Conservation (phyloP, 2,888 invertebrate genomes). For the Amphipoea lucens region DNA sequence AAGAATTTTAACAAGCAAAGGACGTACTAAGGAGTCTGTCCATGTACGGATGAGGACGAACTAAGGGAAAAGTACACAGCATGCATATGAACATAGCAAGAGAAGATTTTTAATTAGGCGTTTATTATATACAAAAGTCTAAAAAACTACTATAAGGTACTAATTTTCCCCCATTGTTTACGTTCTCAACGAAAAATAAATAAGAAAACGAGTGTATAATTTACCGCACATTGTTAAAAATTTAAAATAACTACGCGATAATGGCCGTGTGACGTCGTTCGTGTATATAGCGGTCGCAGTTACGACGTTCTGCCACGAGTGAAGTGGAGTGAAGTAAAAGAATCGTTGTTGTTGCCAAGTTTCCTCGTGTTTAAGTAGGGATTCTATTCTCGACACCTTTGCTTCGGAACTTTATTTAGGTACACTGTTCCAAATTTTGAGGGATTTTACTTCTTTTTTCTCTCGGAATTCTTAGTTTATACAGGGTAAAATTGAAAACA, state of each 20-base stretch:
- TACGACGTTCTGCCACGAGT: constrained; percentile 1
- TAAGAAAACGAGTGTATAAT: constrained; percentile 25
- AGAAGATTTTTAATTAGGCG: not conserved
- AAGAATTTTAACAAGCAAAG: not conserved
- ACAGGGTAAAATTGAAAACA: no score
- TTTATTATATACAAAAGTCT: not conserved
- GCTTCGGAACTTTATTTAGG: constrained; percentile 34
- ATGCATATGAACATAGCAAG: no score
- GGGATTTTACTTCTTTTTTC: not conserved
- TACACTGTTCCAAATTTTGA: constrained; percentile 24
- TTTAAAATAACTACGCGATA: constrained; percentile 15
- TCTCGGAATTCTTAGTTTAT: not conserved
- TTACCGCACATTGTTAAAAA: constrained; percentile 27
- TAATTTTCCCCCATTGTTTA: not conserved
- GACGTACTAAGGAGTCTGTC: no score
- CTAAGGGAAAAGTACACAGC: not conserved
- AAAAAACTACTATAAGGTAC: not conserved
- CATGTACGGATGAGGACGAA: not conserved
- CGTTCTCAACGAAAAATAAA: not conserved
- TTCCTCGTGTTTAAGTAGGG: constrained; percentile 41
- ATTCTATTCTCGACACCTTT: constrained; percentile 40
- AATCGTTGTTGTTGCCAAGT: constrained; percentile 50
- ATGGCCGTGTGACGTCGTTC: constrained; percentile 23
- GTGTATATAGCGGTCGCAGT: constrained; percentile 21
- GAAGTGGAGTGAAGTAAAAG: constrained; percentile 21